Evolutionary conservation across 2,888 invertebrate species (phyloP).

Genomic region (Rosalia funebris): DNA sequence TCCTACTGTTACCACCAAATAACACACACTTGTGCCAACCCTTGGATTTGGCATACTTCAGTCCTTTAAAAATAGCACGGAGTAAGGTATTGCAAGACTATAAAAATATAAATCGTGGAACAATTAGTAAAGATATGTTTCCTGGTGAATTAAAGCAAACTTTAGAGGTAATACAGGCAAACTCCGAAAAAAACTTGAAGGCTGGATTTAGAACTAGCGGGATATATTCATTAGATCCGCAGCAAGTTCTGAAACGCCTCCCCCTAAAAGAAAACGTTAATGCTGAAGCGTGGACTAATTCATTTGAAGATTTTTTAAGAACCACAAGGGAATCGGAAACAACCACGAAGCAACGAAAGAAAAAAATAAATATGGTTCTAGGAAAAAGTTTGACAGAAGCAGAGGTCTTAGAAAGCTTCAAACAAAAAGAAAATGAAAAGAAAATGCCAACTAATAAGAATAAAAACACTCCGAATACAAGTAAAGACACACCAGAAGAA

Average conservation of each 20-base stretch:
- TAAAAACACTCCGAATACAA: conserved; percentile 5
- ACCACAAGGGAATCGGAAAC: conserved; percentile 11
- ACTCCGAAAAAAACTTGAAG: neutral
- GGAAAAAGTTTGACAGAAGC: conserved; percentile 16
- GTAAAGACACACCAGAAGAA: neutral
- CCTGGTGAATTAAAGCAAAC: neutral
- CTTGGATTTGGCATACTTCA: conserved; percentile 15
- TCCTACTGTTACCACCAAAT: conserved; percentile 9
- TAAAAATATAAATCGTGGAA: neutral
- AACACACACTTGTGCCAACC: conserved; percentile 9
- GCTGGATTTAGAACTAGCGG: neutral
- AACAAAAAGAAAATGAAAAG: conserved; percentile 15
- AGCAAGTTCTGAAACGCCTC: conserved; percentile 4
- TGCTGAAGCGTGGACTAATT: conserved; percentile 1
- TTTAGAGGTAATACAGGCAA: neutral
- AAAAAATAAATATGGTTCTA: conserved; percentile 1
- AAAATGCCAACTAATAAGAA: conserved; percentile 11
- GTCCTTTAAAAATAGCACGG: conserved; percentile 13
- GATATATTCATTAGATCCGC: too few relatives aligned
- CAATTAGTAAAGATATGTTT: neutral
- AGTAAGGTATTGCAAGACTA: conserved; percentile 3
- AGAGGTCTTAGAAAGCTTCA: conserved; percentile 14
- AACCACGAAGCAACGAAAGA: conserved; percentile 5
- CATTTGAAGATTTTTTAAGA: conserved; percentile 14
- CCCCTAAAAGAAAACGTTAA: conserved; percentile 8